These are phyloP conservation scores for Riparia riparia DNA, from an alignment of 2,113 vertebrate species.

Conservation along the genomic window DNA sequence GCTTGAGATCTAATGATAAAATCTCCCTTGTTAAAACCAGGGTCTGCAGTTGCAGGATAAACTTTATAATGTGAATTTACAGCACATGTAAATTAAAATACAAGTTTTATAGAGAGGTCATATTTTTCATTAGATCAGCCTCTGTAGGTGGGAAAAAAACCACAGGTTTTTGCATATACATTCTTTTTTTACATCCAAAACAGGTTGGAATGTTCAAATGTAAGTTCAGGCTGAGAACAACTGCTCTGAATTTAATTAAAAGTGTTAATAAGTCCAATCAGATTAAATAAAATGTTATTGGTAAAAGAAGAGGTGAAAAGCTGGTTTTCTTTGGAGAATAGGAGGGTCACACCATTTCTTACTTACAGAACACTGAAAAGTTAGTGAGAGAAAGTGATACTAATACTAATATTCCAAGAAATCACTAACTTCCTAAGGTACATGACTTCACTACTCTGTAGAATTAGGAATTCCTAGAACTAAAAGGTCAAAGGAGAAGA, in stretches of 20 bases:
- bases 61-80: background rate
- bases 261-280: background rate
- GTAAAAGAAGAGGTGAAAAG: background rate
- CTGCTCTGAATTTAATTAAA: slow-evolving; percentile 3
- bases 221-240: background rate
- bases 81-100: background rate
- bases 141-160: background rate
- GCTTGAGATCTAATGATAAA: background rate
- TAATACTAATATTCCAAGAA: background rate
- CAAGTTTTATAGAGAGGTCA: background rate
- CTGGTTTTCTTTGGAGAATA: background rate
- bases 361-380: background rate
- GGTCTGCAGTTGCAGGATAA: background rate
- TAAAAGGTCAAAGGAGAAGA: background rate
- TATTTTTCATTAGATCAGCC: background rate
- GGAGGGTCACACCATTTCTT: background rate
- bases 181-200: background rate
- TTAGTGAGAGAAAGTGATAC: background rate
- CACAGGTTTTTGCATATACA: background rate
- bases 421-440: background rate
- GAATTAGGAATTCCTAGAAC: background rate
- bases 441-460: background rate
- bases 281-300: background rate
- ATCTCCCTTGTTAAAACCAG: background rate
- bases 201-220: background rate